Percentiles rank a stretch among this genome's conserved stretches.
These are phyloP conservation scores for Charaxes varanes DNA, from an alignment of 1,140 invertebrate genomes.

Conservation along the genomic window DNA sequence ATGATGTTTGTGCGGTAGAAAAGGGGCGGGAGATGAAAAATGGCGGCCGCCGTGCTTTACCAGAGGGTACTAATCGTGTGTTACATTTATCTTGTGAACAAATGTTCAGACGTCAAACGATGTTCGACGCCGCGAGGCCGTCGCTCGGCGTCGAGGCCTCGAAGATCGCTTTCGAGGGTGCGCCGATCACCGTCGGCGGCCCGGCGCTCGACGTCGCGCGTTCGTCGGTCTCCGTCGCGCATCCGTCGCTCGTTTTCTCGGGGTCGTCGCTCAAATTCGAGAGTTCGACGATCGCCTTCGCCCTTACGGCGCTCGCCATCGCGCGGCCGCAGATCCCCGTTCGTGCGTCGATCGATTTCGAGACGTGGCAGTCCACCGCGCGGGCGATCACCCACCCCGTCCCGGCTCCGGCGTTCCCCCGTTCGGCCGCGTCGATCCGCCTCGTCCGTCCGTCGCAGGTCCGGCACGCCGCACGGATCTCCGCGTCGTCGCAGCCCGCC, in stretches of 20 bases:
- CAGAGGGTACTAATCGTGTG: no score
- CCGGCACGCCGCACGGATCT: no score
- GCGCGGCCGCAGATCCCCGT: constrained; percentile 29
- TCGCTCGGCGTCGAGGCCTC: constrained; percentile 23
- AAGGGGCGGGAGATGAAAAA: no score
- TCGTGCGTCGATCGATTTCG: constrained; percentile 13
- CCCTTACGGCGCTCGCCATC: constrained; percentile 29
- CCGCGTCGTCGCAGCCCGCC: constrained; percentile 22
- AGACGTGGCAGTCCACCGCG: constrained; percentile 5
- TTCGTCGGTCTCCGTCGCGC: no score
- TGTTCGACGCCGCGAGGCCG: no score
- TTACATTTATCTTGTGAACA: no score
- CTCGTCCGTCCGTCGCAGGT: constrained; percentile 25
- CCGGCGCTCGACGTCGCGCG: no score
- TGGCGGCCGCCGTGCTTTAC: no score
- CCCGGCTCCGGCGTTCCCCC: constrained; percentile 38
- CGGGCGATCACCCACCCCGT: constrained; percentile 41
- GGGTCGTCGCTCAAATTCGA: constrained; percentile 16
- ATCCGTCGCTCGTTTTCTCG: no score
- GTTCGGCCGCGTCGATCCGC: no score
- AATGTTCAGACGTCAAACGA: no score
- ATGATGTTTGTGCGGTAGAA: no score
- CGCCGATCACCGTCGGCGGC: constrained; percentile 25
- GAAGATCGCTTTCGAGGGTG: constrained; percentile 14
- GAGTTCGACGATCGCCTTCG: constrained; percentile 12